These are phyloP conservation scores for Phaetusa simplex DNA, from an alignment of 2,113 vertebrate species.

Conservation along the genomic window DNA sequence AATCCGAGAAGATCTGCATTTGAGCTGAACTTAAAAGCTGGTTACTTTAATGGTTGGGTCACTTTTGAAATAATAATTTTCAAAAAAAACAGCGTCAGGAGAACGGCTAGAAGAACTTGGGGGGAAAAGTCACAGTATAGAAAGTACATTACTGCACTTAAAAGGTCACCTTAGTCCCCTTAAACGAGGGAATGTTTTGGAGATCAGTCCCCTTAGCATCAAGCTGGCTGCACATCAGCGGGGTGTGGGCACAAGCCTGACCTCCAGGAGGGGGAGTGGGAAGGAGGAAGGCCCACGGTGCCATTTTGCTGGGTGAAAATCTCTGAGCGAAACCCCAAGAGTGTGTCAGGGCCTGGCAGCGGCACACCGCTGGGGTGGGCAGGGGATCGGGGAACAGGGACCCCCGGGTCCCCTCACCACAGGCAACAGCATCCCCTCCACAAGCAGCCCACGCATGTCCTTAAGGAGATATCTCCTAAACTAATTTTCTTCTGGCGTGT, in stretches of 20 bases:
- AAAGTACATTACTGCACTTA: neutral
- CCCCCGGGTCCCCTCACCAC: neutral
- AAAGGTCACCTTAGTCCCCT: neutral
- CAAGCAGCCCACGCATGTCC: neutral
- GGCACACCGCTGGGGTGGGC: neutral
- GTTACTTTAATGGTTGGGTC: neutral
- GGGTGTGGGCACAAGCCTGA: neutral
- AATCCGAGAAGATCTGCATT: neutral
- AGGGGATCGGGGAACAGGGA: neutral
- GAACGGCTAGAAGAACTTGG: neutral
- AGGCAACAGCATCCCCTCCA: neutral
- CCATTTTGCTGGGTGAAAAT: neutral
- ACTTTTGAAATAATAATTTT: neutral
- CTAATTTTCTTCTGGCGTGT: neutral
- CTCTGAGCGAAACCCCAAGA: neutral
- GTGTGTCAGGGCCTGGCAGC: neutral
- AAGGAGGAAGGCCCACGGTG: rapidly evolving
- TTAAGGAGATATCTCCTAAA: neutral
- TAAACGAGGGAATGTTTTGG: neutral
- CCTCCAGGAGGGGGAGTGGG: neutral
- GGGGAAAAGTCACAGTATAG: neutral
- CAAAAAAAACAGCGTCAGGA: neutral
- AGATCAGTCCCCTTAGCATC: neutral
- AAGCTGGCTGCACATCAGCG: rapidly evolving
- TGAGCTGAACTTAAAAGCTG: neutral